These are phyloP conservation scores for Choloepus hoffmanni DNA, from an alignment of 2,113 vertebrate species.

Conservation along the genomic window DNA sequence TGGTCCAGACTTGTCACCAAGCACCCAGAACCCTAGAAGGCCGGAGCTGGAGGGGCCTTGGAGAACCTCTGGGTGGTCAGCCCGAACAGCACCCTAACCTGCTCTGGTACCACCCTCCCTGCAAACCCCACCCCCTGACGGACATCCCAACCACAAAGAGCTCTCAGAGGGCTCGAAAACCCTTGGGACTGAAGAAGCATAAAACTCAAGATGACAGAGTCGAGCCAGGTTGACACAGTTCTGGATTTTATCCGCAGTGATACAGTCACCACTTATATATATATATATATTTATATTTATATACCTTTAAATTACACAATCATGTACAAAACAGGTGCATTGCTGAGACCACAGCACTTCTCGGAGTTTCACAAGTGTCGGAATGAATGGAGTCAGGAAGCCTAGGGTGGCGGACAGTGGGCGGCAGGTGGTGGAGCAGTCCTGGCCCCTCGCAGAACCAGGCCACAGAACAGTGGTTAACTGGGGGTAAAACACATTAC, in stretches of 20 bases:
- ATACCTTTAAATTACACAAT: conserved; percentile 97
- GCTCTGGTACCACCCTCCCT: not conserved
- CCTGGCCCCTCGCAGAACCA: not conserved
- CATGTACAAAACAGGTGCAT: conserved; percentile 95
- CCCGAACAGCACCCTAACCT: not conserved
- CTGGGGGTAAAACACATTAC: conserved; percentile 62
- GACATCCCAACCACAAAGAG: not conserved
- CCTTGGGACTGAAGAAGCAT: not conserved
- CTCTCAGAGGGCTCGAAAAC: rapidly evolving
- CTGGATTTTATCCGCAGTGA: conserved; percentile 90
- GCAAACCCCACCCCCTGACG: not conserved
- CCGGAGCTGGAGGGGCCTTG: not conserved
- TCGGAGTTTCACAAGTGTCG: conserved; percentile 83
- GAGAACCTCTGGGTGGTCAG: not conserved
- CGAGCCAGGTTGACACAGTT: conserved; percentile 85
- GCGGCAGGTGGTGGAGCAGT: not conserved
- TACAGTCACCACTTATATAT: conserved; percentile 93
- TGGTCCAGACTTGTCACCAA: not conserved
- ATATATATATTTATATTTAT: conserved; percentile 85
- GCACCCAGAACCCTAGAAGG: not conserved
- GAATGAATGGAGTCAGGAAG: conserved; percentile 79
- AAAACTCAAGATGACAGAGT: conserved; percentile 74
- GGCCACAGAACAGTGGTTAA: conserved; percentile 12
- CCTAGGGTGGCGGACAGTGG: conserved; percentile 47
- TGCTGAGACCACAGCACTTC: conserved; percentile 92